phyloP scores from a whole-genome alignment of 2,888 invertebrate genomes.

The Drosophila conformis region DNA sequence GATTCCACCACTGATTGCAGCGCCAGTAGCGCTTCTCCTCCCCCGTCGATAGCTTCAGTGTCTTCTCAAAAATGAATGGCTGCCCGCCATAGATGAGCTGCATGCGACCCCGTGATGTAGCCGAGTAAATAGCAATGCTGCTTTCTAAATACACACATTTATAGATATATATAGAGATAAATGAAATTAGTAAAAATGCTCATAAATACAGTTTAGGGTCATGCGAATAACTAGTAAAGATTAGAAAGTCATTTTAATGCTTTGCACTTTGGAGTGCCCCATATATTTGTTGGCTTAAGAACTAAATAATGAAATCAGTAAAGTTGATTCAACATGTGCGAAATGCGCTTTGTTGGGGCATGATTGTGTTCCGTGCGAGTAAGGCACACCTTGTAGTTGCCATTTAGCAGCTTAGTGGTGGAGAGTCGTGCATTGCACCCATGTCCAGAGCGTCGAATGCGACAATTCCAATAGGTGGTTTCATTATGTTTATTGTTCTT shows the following conservation, averaged over 20 bases:
- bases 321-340: slow-evolving; percentile 65
- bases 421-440: slow-evolving; percentile 82
- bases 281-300: slow-evolving; percentile 44
- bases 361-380: slow-evolving; percentile 83
- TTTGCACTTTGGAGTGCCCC: slow-evolving; percentile 24
- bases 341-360: slow-evolving; percentile 75
- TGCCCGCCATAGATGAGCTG: slow-evolving; percentile 85
- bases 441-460: slow-evolving; percentile 77
- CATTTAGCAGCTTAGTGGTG: slow-evolving; percentile 76
- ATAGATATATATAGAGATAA: slow-evolving; percentile 21
- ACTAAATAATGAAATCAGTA: slow-evolving; percentile 38
- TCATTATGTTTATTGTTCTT: slow-evolving; percentile 81
- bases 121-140: slow-evolving; percentile 83
- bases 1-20: slow-evolving; percentile 85
- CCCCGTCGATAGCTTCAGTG: slow-evolving; percentile 80
- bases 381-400: slow-evolving; percentile 79
- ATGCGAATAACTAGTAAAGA: slow-evolving; percentile 14
- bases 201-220: background rate
- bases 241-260: slow-evolving; percentile 35
- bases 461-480: slow-evolving; percentile 84
- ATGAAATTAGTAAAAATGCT: slow-evolving; percentile 44
- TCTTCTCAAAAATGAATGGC: slow-evolving; percentile 85
- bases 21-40: slow-evolving; percentile 85
- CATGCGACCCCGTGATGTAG: slow-evolving; percentile 85
- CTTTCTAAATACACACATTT: slow-evolving; percentile 66